Evolutionary conservation across 1,140 invertebrate genomes (phyloP).

Genomic region (Orchesella cincta): DNA sequence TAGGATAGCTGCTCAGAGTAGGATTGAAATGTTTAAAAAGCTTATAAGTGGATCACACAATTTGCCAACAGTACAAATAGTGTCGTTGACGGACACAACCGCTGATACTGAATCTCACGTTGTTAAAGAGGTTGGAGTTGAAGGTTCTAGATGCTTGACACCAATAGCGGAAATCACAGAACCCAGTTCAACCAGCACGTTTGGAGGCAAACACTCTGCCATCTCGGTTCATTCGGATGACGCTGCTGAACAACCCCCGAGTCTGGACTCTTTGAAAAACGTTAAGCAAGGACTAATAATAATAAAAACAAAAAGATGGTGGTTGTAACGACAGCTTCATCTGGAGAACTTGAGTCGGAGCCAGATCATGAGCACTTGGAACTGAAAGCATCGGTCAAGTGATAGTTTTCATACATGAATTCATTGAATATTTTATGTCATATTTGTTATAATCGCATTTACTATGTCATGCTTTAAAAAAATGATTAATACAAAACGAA

Average conservation of each 20-base stretch:
- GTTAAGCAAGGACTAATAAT: not conserved
- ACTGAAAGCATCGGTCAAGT: no score
- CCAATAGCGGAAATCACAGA: not conserved
- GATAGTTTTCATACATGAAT: no score
- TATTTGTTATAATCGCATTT: no score
- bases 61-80: not conserved
- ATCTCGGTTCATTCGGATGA: not conserved
- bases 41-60: slow-evolving; percentile 66
- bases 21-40: slow-evolving; percentile 54
- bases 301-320: no score
- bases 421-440: no score
- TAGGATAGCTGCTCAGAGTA: not conserved
- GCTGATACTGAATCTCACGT: slow-evolving; percentile 13
- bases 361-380: no score
- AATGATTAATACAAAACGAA: no score
- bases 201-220: not conserved
- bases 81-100: not conserved
- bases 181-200: slow-evolving; percentile 4
- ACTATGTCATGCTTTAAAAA: no score
- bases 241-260: not conserved
- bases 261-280: slow-evolving; percentile 15
- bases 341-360: no score
- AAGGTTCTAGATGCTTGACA: not conserved
- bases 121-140: not conserved
- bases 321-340: no score